Evolutionary conservation across 2,113 vertebrate species (phyloP).

Genomic region (Gallinago jamesoni): DNA sequence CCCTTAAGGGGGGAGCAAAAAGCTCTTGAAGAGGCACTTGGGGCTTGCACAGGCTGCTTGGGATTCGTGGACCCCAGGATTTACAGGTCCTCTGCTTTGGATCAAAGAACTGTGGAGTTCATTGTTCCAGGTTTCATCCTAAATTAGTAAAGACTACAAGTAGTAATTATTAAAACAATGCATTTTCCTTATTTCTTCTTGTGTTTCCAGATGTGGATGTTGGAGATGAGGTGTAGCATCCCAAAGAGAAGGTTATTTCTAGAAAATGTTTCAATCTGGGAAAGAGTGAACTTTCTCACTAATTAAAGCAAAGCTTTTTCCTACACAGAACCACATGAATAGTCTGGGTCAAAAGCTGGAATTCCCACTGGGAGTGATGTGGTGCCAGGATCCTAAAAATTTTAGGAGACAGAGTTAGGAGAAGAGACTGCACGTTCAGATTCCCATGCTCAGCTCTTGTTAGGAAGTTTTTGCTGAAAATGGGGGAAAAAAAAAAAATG

Average conservation of each 20-base stretch:
- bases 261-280: not conserved
- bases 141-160: not conserved
- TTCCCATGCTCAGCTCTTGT: not conserved
- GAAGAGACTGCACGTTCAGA: not conserved
- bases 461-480: not conserved
- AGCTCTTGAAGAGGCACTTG: not conserved
- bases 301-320: not conserved
- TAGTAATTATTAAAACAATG: rapidly evolving
- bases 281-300: not conserved
- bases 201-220: not conserved
- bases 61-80: not conserved
- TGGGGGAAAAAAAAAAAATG: not conserved
- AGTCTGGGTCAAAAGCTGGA: not conserved
- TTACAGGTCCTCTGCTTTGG: not conserved
- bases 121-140: not conserved
- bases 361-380: not conserved
- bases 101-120: not conserved
- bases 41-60: not conserved
- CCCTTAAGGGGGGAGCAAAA: not conserved
- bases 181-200: not conserved
- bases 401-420: not conserved
- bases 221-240: not conserved
- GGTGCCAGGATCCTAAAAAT: not conserved
- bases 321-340: not conserved
- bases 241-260: not conserved